Percentiles rank a stretch among this genome's conserved stretches.
phyloP scores from a whole-genome alignment of 64 coral and sea anemone genomes.

The Porites lutea region DNA sequence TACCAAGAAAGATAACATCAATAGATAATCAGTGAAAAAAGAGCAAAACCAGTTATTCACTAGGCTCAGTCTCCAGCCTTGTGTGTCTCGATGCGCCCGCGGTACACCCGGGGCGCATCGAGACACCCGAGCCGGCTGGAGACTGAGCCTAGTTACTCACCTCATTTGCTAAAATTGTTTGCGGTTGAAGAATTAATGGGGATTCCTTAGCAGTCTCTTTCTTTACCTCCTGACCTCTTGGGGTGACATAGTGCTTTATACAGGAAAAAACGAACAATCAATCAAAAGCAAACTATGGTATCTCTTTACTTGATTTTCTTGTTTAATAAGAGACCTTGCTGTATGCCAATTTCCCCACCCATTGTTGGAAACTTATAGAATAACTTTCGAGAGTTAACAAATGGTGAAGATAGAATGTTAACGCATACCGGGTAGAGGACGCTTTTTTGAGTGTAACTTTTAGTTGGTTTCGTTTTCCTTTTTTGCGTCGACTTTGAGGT shows the following conservation, averaged over 20 bases:
- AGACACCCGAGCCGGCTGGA: no score
- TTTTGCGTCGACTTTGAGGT: slow-evolving; percentile 30
- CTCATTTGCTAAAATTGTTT: slow-evolving; percentile 31
- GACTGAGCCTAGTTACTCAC: background rate
- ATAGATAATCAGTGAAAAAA: background rate
- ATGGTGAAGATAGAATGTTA: background rate
- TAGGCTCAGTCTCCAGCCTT: no score
- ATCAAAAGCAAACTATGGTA: background rate
- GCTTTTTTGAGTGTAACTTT: background rate
- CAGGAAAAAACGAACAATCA: background rate
- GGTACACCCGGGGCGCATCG: no score
- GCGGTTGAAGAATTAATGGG: background rate
- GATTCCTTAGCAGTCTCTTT: background rate
- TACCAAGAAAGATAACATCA: background rate
- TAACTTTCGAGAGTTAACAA: no score
- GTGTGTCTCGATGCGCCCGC: no score
- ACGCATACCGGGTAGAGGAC: slow-evolving; percentile 4
- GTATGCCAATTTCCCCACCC: no score
- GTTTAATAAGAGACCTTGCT: no score
- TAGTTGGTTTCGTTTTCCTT: slow-evolving; percentile 17
- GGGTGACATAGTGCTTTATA: slow-evolving; percentile 12
- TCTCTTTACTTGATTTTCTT: no score
- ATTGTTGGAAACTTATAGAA: no score
- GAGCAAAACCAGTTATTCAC: no score
- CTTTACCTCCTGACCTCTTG: background rate